Evolutionary conservation across 2,888 invertebrate species (phyloP).

Genomic region (Acanthosepion pharaonis): DNA sequence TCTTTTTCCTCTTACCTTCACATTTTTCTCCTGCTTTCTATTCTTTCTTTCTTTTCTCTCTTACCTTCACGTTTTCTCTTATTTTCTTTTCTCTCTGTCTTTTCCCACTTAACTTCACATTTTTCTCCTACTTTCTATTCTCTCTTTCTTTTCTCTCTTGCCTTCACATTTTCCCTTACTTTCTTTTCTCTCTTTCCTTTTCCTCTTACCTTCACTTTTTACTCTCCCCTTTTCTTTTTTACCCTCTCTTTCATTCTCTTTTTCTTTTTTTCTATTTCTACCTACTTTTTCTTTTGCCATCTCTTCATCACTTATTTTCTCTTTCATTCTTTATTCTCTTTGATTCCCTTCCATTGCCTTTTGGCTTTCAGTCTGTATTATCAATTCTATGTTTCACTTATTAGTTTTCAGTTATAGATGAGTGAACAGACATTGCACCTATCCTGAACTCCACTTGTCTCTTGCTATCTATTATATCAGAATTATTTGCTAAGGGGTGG

Average conservation of each 20-base stretch:
- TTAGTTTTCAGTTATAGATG: not conserved
- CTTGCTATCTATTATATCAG: not conserved
- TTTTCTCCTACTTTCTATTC: too few species aligned
- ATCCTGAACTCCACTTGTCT: not conserved
- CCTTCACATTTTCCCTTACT: too few species aligned
- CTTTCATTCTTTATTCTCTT: not conserved
- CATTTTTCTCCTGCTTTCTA: too few species aligned
- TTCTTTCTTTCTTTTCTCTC: too few species aligned
- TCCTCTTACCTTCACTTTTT: too few species aligned
- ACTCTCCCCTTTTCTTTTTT: not conserved
- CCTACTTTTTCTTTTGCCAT: too few species aligned
- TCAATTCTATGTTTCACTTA: not conserved
- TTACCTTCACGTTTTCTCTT: too few species aligned
- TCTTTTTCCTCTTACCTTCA: too few species aligned
- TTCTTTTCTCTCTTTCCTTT: too few species aligned
- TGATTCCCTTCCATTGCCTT: not conserved
- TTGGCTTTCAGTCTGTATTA: not conserved
- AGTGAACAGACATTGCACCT: constrained; percentile 4
- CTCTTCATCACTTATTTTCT: not conserved
- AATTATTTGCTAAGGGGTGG: not conserved
- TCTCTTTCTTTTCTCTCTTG: too few species aligned
- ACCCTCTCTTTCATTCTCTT: not conserved
- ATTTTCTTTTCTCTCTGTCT: not conserved
- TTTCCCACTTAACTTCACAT: too few species aligned
- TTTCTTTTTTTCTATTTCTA: too few species aligned